A percentile compares a stretch with the other conserved stretches of the same genome.
Conservation (phyloP, 1,140 invertebrate genomes). For the Manduca sexta region DNA sequence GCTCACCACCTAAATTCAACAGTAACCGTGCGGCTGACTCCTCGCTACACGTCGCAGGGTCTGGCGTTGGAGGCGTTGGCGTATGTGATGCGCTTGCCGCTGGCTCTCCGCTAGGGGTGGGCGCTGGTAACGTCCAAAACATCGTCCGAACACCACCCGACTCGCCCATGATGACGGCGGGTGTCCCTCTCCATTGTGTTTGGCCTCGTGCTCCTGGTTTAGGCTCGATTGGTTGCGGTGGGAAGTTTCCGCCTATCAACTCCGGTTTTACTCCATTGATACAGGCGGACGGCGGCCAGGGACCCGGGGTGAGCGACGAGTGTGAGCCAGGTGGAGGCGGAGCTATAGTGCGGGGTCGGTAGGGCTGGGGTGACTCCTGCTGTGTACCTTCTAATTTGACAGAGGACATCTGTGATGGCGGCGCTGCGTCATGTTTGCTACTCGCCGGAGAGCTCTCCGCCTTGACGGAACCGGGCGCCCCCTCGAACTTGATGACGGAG, state of each 20-base stretch:
- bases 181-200: constrained; percentile 80
- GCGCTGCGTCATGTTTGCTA: constrained; percentile 36
- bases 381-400: constrained; percentile 54
- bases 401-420: constrained; percentile 38
- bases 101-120: constrained; percentile 66
- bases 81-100: constrained; percentile 67
- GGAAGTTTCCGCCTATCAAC: constrained; percentile 81
- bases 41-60: constrained; percentile 74
- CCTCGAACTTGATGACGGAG: constrained; percentile 72
- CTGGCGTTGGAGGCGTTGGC: constrained; percentile 68
- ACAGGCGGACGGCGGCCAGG: constrained; percentile 77
- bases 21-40: constrained; percentile 88
- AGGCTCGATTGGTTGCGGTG: constrained; percentile 75
- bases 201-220: constrained; percentile 74
- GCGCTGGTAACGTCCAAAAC: constrained; percentile 87
- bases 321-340: constrained; percentile 48
- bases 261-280: constrained; percentile 86
- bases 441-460: constrained; percentile 31
- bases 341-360: constrained; percentile 46
- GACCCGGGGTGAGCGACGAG: constrained; percentile 53
- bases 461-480: constrained; percentile 39
- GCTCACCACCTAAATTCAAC: constrained; percentile 84
- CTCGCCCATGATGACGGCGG: constrained; percentile 92
- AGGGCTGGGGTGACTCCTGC: constrained; percentile 47
- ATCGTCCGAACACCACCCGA: constrained; percentile 92